phyloP scores from a whole-genome alignment of 2,113 vertebrate genomes.

The Eolophus roseicapilla region DNA sequence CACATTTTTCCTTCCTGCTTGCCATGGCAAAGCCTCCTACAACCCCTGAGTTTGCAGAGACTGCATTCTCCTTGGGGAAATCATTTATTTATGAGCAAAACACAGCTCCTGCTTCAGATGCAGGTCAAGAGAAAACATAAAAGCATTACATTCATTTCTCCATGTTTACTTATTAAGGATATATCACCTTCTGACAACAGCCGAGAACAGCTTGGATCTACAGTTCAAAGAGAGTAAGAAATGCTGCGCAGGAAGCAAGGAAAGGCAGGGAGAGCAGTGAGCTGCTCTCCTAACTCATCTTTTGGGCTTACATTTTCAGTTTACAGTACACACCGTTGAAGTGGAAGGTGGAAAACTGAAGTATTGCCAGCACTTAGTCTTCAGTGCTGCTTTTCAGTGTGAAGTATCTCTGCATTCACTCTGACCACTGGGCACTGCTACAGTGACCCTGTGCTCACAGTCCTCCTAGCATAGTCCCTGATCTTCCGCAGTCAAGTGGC shows the following conservation, averaged over 20 bases:
- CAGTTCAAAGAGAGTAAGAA: not conserved
- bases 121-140: not conserved
- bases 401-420: not conserved
- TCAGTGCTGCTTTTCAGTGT: not conserved
- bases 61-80: not conserved
- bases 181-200: not conserved
- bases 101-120: not conserved
- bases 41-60: not conserved
- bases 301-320: not conserved
- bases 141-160: not conserved
- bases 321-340: not conserved
- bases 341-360: not conserved
- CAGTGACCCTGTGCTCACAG: fast-evolving
- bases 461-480: not conserved
- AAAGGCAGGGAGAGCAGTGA: not conserved
- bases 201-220: not conserved
- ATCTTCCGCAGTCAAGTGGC: not conserved
- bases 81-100: not conserved
- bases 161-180: not conserved
- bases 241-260: not conserved
- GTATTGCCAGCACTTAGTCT: not conserved
- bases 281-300: not conserved
- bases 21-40: not conserved
- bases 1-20: not conserved
- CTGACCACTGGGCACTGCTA: not conserved